Evolutionary conservation across 92 coral and sea anemone genomes (phyloP), one percentile per base, ranked within the genome.

Genomic region (Zoanthus gigantus): DNA sequence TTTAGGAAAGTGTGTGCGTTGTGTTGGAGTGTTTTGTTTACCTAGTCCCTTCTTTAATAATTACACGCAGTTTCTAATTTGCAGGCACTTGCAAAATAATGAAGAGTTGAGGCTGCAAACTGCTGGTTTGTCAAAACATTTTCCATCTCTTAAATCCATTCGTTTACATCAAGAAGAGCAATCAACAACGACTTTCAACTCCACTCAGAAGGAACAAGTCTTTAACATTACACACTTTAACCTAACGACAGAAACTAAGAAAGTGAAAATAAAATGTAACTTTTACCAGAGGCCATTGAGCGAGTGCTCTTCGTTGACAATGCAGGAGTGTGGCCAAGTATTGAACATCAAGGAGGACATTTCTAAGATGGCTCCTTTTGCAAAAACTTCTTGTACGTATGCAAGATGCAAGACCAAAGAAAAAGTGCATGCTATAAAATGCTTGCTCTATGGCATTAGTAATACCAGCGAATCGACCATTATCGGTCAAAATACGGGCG

Each of bases 401-500:
- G 98, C 98, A 46, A 86, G 57, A 46, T 95, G 98, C 72, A 78
- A 89, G 44, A 90, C 88, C 69, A 93, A 93, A 78, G 94, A 86
- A 13, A 88, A 85, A 60, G 84, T 73, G 0, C 89, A 76, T 0
- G 77, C 89, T 52, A 92, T 92, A 74, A 72, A 90, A 76, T 90
- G 87, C 4, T 77, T 92, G 14, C 78, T 86, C 0, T 48, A 80
- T 13, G 77, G 90, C 32, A 90, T 76, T 5, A 93, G 90, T 47
- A 92, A 85, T 53, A 91, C 91, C 5, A 87, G 94, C 28, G 82
- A 94, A 83, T 87, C 88, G 37, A 93, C 94, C 23, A 93, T 95
- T 68, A 92, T 95, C 14, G 98, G 98, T 2, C 86, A 93, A 17
- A 95, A 95, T 30, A 93, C 98, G 0, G 98, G 94, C 76, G 96